Conservation (phyloP, 1,140 invertebrate genomes). For the Drosophila obscura region DNA sequence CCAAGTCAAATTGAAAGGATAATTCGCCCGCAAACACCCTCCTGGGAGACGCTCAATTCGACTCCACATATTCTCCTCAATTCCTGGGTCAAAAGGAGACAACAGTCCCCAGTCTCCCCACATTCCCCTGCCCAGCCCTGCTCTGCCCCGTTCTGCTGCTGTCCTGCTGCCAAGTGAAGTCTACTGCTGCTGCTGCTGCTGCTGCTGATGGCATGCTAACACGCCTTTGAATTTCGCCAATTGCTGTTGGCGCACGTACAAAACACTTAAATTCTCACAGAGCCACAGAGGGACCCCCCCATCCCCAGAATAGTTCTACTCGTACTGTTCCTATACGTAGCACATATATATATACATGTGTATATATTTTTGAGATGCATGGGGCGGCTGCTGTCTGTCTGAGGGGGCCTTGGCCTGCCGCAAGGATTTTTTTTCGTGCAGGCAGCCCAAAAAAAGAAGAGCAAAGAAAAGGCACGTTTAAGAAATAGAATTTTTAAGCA, state of each 20-base stretch:
- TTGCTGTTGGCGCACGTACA: constrained; percentile 83
- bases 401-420: constrained; percentile 47
- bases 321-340: constrained; percentile 26
- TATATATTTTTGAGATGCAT: neutral
- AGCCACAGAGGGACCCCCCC: constrained; percentile 59
- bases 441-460: neutral
- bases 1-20: constrained; percentile 84
- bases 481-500: constrained; percentile 81
- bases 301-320: constrained; percentile 32
- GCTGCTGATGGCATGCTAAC: constrained; percentile 79
- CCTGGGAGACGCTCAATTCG: constrained; percentile 43
- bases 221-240: constrained; percentile 83
- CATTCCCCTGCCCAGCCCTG: constrained; percentile 14
- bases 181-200: constrained; percentile 9
- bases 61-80: constrained; percentile 18
- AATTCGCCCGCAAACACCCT: constrained; percentile 84
- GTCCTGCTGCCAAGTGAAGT: constrained; percentile 42
- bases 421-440: constrained; percentile 40
- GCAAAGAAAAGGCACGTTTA: constrained; percentile 59
- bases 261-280: constrained; percentile 83
- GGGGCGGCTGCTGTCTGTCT: constrained; percentile 43
- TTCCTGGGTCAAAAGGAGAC: constrained; percentile 25
- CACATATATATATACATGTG: constrained; percentile 10
- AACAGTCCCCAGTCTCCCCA: constrained; percentile 23
- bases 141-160: neutral